Percentiles rank a stretch among this genome's conserved stretches.
phyloP scores from a whole-genome alignment of 2,797 vertebrate genomes.

The Poliocrania exsul region DNA sequence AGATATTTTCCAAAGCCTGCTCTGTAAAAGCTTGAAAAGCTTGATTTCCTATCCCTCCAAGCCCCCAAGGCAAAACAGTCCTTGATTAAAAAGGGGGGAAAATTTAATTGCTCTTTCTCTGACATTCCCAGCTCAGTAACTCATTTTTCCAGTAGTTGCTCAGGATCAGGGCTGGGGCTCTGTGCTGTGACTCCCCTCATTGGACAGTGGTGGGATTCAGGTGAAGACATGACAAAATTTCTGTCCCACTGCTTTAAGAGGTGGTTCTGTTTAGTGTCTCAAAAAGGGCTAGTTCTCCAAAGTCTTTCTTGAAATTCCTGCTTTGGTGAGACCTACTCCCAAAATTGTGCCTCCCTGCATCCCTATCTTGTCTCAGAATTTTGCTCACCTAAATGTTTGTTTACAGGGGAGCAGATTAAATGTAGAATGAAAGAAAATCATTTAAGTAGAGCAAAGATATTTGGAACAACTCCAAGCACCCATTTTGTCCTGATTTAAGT shows the following conservation, averaged over 20 bases:
- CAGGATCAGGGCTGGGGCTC: conserved; percentile 6
- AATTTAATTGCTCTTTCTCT: conserved; percentile 66
- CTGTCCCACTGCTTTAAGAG: neutral
- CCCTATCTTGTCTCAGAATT: neutral
- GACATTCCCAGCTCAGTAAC: conserved; percentile 16
- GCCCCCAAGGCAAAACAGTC: conserved; percentile 23
- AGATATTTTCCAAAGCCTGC: conserved; percentile 12
- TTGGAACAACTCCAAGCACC: neutral
- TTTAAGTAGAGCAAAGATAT: neutral
- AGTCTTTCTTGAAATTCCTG: neutral
- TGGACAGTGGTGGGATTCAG: neutral
- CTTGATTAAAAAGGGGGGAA: conserved; percentile 42
- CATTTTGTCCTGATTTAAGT: neutral
- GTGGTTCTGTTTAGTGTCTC: neutral
- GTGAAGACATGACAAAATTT: neutral
- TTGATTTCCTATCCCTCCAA: conserved; percentile 26
- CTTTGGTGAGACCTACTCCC: neutral
- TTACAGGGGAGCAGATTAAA: neutral
- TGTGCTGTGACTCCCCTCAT: neutral
- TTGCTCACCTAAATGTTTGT: neutral
- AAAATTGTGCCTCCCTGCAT: neutral
- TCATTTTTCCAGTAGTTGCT: conserved; percentile 62
- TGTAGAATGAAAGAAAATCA: neutral
- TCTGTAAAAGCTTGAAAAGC: conserved; percentile 18
- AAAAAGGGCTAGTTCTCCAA: neutral